These are phyloP conservation scores for Ctena decussata DNA, from an alignment of 2,888 invertebrate genomes.

Conservation along the genomic window DNA sequence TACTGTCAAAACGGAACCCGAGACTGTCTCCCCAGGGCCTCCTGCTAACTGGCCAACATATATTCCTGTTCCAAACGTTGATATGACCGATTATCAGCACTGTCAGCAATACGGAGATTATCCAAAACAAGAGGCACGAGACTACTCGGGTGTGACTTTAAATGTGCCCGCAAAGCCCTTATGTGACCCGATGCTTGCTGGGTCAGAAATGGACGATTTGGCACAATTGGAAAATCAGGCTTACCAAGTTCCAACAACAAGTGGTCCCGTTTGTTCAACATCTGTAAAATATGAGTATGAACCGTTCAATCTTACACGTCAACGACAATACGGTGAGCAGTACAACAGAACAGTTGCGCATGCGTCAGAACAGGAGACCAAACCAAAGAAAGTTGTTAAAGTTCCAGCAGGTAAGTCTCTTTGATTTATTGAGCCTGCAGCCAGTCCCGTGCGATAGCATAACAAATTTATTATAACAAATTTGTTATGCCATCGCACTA, in stretches of 20 bases:
- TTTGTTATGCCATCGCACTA: too few relatives aligned
- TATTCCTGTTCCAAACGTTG: background rate
- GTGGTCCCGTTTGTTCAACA: background rate
- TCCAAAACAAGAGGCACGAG: background rate
- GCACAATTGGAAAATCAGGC: background rate
- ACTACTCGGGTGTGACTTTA: background rate
- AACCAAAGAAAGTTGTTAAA: background rate
- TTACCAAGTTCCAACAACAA: background rate
- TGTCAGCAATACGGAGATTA: background rate
- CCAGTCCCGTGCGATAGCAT: too few relatives aligned
- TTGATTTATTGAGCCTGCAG: background rate
- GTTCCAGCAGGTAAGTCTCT: background rate
- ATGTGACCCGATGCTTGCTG: background rate
- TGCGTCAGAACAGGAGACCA: background rate
- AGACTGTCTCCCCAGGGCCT: background rate
- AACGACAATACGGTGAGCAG: background rate
- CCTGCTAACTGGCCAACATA: background rate
- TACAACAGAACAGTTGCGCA: background rate
- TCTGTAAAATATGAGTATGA: background rate
- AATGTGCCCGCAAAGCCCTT: background rate
- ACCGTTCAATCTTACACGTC: background rate
- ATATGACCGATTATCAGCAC: background rate
- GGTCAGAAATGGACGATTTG: background rate
- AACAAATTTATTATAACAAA: too few relatives aligned
- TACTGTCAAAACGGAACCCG: background rate